Percentiles rank a stretch among this genome's conserved stretches.
Evolutionary conservation across 2,797 vertebrate genomes (phyloP).

Genomic region (Hapalemur alaotrensis): DNA sequence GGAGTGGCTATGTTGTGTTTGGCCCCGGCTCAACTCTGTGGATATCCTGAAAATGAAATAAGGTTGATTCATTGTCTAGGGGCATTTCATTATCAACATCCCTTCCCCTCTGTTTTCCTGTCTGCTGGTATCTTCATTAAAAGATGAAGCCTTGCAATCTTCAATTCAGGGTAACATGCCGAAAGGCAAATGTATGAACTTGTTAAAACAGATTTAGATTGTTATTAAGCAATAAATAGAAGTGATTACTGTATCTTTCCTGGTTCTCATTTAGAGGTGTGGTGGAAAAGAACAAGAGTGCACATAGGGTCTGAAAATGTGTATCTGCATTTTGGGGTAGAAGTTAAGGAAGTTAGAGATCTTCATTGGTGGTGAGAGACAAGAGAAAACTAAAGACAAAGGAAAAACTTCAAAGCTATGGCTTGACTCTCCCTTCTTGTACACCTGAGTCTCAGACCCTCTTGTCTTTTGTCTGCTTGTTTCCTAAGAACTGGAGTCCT

Average conservation of each 20-base stretch:
- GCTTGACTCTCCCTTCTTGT: neutral
- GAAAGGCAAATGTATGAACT: conserved; percentile 24
- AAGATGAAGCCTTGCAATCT: neutral
- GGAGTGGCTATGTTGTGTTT: neutral
- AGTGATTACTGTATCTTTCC: neutral
- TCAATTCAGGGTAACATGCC: conserved; percentile 15
- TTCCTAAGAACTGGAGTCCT: neutral
- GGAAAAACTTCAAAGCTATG: neutral
- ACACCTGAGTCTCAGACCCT: neutral
- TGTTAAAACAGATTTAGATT: neutral
- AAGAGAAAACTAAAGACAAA: neutral
- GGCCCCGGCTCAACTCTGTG: neutral
- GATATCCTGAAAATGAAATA: neutral
- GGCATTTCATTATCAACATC: neutral
- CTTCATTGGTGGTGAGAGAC: neutral
- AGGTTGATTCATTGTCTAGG: neutral
- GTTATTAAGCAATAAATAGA: neutral
- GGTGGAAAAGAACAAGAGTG: neutral
- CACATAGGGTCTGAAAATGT: neutral
- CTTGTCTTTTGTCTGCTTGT: neutral
- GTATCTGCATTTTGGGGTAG: neutral
- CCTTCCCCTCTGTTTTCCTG: neutral
- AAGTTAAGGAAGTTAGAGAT: neutral
- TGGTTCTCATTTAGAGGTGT: neutral
- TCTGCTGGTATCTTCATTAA: neutral